A percentile compares a stretch with the other conserved stretches of the same genome.
Conservation (phyloP, 2,797 vertebrate genomes). For the Carduelis carduelis region DNA sequence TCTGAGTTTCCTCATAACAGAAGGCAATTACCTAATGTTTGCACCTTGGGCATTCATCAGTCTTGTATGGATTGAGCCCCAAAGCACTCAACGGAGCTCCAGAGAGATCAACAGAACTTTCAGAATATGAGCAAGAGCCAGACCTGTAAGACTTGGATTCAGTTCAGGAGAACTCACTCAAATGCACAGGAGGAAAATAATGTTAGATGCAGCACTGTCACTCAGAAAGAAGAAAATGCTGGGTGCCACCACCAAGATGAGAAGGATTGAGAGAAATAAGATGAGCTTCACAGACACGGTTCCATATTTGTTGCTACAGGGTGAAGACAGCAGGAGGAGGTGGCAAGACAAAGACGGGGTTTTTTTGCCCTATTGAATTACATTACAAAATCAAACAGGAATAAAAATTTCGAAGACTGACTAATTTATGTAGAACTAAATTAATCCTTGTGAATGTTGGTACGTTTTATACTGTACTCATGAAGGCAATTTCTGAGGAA, state of each 20-base stretch:
- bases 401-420: not conserved
- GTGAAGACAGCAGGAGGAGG: not conserved
- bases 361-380: not conserved
- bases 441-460: not conserved
- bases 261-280: not conserved
- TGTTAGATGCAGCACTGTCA: not conserved
- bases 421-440: not conserved
- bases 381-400: not conserved
- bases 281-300: not conserved
- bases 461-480: not conserved
- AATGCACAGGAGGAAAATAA: not conserved
- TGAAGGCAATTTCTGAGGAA: not conserved
- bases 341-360: not conserved
- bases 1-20: conserved; percentile 22
- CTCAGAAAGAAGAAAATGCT: not conserved
- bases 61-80: not conserved
- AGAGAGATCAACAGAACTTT: not conserved
- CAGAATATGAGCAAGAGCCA: not conserved
- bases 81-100: not conserved
- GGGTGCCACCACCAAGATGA: not conserved
- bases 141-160: not conserved
- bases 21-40: conserved; percentile 56
- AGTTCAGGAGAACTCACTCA: not conserved
- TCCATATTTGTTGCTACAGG: not conserved
- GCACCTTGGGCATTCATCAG: conserved; percentile 28